Evolutionary conservation across 2,888 invertebrate species (phyloP).

Genomic region (Cynaeus angustus): DNA sequence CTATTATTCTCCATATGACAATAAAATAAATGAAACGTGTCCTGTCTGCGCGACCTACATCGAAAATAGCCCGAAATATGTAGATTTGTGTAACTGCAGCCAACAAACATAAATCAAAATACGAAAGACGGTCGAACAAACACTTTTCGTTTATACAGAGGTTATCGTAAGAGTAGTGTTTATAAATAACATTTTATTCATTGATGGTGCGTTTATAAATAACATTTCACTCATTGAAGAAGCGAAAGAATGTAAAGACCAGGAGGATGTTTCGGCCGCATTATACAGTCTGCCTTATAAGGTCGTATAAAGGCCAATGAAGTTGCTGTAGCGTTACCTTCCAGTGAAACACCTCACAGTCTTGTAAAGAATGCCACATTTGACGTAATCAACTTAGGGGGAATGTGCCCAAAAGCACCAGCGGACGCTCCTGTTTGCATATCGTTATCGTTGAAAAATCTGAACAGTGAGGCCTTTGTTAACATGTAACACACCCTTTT

Average conservation of each 20-base stretch:
- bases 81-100: too few relatives aligned
- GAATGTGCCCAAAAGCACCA: too few relatives aligned
- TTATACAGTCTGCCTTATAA: conserved; percentile 35
- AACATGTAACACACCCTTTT: conserved; percentile 1
- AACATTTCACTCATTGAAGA: conserved; percentile 12
- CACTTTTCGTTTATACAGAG: neutral
- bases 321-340: conserved; percentile 37
- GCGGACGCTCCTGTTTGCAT: conserved; percentile 2
- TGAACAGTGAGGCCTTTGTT: neutral
- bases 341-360: conserved; percentile 9
- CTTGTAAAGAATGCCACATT: conserved; percentile 26
- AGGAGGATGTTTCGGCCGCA: conserved; percentile 36
- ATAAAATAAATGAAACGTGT: conserved; percentile 8
- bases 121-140: neutral
- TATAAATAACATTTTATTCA: conserved; percentile 8
- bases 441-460: conserved; percentile 13
- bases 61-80: conserved; percentile 18
- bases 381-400: conserved; percentile 27
- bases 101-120: neutral
- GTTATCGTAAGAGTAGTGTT: conserved; percentile 6
- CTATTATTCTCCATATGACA: neutral
- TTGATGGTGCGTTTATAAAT: conserved; percentile 11
- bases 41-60: conserved; percentile 24
- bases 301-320: conserved; percentile 42
- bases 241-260: conserved; percentile 42